Evolutionary conservation across 2,113 vertebrate species (phyloP), one percentile per base, ranked within the genome.

Genomic region (Mesembrinibis cayennensis): DNA sequence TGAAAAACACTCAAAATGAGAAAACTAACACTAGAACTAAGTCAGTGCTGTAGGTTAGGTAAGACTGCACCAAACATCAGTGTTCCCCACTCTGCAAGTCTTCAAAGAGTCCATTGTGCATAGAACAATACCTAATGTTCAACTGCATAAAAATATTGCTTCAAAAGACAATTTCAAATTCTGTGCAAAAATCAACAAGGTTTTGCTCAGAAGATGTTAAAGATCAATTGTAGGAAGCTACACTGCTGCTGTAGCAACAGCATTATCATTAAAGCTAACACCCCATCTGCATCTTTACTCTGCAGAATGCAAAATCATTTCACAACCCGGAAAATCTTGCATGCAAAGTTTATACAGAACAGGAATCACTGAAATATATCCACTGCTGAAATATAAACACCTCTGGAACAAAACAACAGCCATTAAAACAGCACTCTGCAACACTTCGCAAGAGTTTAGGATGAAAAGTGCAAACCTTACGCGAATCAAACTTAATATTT

Each of bases 21-120:
- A 67, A 53, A 63, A 59, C 15, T 13, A 32, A 49, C 16, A 23
- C 6, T 5, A 61, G 30, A 85, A 45, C 5, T 21, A 40, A 40
- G 52, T 6, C 63, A 50, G n/a, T 50, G 13, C 16, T 29, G 23
- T 5, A 50, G 5, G 5, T 65, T 36, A 53, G 11, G 14, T 15
- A 45, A 74, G 10, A 50, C 44, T 36, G 22, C 47, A 56, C 29
- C 25, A 7, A 45, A 45, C 16, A 19, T 50, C 47, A 66, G 9
- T 4, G 40, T 7, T 44, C 25, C 4, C 58, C 1, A 0, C 15
- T 18, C 10, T 8, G 3, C 45, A 61, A 40, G 21, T 45, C 16
- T 30, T 21, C 26, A 21, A 47, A 59, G 13, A 70, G 22, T 6
- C 36, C 34, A n/a, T 1, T 32, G 15, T 13, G 40, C 19, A 22